phyloP scores from a whole-genome alignment of 1,140 invertebrate species.

The Trigoniulus corallinus region DNA sequence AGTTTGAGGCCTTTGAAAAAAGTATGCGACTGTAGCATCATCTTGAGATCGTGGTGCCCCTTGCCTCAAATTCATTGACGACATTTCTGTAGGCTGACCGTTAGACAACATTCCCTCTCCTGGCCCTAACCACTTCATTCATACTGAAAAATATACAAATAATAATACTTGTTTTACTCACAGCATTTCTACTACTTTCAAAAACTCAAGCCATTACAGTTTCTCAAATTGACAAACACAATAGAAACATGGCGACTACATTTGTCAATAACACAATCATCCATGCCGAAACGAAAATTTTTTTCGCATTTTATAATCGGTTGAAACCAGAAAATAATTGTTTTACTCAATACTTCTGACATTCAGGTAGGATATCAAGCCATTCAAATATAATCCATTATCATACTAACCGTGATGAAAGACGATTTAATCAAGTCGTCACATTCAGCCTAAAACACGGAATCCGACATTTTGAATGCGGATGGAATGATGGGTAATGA shows the following conservation, averaged over 20 bases:
- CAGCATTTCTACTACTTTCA: background rate
- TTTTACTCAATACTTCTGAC: background rate
- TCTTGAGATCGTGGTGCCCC: constrained; percentile 42
- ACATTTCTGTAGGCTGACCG: constrained; percentile 3
- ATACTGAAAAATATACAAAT: constrained; percentile 2
- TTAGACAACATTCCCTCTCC: constrained; percentile 4
- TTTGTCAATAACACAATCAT: background rate
- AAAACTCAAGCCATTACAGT: background rate
- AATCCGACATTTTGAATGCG: background rate
- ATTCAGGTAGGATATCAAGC: background rate
- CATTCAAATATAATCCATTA: background rate
- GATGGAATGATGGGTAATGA: background rate
- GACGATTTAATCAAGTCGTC: background rate
- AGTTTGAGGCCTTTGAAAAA: constrained; percentile 59
- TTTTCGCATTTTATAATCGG: background rate
- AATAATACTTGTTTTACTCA: background rate
- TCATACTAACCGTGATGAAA: constrained; percentile 3
- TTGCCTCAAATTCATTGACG: constrained; percentile 1
- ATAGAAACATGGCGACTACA: constrained; percentile 4
- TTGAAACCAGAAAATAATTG: background rate
- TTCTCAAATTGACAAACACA: background rate
- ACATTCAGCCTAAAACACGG: background rate
- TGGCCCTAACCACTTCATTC: constrained; percentile 8
- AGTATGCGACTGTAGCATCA: constrained; percentile 71
- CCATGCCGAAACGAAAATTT: background rate